Conservation (phyloP, 2,113 vertebrate species). For the Sturnus vulgaris region DNA sequence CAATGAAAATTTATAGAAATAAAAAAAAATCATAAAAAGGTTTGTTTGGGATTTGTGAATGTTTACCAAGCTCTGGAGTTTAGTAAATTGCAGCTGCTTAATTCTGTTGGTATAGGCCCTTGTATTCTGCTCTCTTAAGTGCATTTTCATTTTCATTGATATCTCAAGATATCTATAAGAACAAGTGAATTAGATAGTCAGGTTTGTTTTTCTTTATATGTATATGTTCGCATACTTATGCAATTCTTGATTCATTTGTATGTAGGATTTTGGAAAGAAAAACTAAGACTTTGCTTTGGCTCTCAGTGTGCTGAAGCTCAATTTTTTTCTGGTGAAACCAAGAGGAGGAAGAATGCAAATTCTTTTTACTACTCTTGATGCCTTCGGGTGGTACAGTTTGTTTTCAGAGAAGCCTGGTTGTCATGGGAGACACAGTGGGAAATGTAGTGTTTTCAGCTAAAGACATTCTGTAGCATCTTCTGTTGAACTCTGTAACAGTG, state of each 20-base stretch:
- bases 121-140: neutral
- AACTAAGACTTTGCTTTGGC: neutral
- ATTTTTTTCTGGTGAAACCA: neutral
- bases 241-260: neutral
- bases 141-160: neutral
- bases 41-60: neutral
- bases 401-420: constrained; percentile 30
- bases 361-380: neutral
- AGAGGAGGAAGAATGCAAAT: neutral
- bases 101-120: neutral
- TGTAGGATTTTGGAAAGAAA: neutral
- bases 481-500: neutral
- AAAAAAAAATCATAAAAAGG: neutral
- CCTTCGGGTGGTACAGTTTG: neutral
- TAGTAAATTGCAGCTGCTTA: neutral
- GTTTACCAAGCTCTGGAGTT: neutral
- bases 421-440: constrained; percentile 43
- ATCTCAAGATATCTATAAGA: neutral
- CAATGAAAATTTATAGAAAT: neutral
- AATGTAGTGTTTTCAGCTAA: constrained; percentile 9
- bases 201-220: neutral
- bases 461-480: neutral
- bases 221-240: neutral
- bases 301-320: neutral
- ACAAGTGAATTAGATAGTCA: neutral